A percentile compares a stretch with the other conserved stretches of the same genome.
These are phyloP conservation scores for Pseudococcus longispinus DNA, from an alignment of 2,888 invertebrate species.

Conservation along the genomic window DNA sequence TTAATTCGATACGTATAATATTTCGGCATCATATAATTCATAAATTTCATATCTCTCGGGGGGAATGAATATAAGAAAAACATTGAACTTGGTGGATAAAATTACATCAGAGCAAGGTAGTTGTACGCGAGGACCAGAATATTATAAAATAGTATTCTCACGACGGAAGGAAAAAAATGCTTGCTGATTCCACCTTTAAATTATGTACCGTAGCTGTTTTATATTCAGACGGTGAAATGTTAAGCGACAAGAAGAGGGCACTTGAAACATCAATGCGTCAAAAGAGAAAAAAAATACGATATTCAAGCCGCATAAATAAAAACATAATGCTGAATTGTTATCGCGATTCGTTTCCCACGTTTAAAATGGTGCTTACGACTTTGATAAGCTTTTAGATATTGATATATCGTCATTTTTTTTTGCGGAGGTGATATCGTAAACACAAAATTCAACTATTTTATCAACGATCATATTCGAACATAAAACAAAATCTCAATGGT, in stretches of 20 bases:
- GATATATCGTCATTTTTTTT: background rate
- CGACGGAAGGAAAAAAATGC: background rate
- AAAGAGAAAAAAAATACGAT: constrained; percentile 12
- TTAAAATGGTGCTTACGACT: background rate
- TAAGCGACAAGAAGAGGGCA: constrained; percentile 4
- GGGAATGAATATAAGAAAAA: background rate
- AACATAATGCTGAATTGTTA: background rate
- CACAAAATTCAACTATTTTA: no score
- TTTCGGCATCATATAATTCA: background rate
- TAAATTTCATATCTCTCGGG: background rate
- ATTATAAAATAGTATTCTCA: background rate
- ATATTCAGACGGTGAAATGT: background rate
- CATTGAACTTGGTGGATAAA: background rate
- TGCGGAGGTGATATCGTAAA: background rate
- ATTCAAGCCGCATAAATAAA: constrained; percentile 11
- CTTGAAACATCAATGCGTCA: constrained; percentile 21
- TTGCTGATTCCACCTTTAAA: background rate
- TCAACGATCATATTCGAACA: no score
- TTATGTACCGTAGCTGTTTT: background rate
- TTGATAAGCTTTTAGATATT: background rate
- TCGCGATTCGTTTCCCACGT: background rate
- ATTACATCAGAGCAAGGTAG: background rate
- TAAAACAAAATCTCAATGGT: no score
- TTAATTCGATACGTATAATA: background rate
- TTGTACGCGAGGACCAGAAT: background rate